phyloP scores from a whole-genome alignment of 2,888 invertebrate genomes.

The Aphrophora alni region DNA sequence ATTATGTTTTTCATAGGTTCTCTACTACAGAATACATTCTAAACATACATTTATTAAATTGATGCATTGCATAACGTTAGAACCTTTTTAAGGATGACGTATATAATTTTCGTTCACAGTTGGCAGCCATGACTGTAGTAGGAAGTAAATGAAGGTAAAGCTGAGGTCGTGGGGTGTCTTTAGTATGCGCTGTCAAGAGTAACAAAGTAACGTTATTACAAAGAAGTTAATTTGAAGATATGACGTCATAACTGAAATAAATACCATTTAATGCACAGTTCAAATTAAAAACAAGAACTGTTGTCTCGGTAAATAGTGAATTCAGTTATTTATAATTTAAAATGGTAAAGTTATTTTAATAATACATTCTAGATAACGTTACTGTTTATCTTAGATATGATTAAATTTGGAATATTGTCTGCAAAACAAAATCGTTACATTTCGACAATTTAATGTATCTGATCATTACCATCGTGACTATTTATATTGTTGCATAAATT shows the following conservation, averaged over 20 bases:
- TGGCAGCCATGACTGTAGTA: not conserved
- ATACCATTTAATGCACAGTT: not conserved
- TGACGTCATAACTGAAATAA: conserved; percentile 2
- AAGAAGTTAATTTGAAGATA: conserved; percentile 6
- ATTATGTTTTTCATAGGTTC: no score
- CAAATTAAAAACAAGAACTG: not conserved
- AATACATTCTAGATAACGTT: no score
- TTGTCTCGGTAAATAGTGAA: not conserved
- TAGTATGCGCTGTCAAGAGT: not conserved
- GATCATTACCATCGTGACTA: no score
- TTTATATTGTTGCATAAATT: no score
- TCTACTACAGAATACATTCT: no score
- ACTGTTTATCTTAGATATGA: no score
- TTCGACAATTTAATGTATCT: no score
- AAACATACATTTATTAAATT: not conserved
- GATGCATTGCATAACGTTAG: not conserved
- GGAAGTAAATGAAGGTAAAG: conserved; percentile 6
- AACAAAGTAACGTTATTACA: not conserved
- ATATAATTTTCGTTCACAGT: not conserved
- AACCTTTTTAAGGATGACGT: not conserved
- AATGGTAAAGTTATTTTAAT: no score
- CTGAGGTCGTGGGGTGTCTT: not conserved
- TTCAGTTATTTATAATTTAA: no score
- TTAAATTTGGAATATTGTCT: no score
- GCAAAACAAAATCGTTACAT: no score